Percentiles rank a stretch among this genome's conserved stretches.
These are phyloP conservation scores for Arctocebus calabarensis DNA, from an alignment of 2,797 vertebrate species.

Conservation along the genomic window DNA sequence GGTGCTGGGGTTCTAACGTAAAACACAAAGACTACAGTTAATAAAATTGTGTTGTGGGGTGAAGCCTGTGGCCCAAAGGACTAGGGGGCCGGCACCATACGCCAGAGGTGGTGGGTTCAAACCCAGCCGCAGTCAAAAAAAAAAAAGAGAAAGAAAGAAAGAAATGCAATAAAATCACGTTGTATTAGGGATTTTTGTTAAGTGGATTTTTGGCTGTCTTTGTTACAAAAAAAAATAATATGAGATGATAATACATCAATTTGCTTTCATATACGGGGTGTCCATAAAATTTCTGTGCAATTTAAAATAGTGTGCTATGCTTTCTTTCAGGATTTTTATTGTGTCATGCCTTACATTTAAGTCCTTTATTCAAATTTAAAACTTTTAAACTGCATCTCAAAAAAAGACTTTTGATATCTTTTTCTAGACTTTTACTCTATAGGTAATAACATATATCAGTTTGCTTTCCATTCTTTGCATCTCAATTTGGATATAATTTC, in stretches of 20 bases:
- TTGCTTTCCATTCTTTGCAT: conserved; percentile 6
- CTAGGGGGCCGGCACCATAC: no score
- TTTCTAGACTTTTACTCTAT: not conserved
- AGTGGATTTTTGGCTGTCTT: not conserved
- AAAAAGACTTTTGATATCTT: not conserved
- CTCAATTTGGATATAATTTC: not conserved
- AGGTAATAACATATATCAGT: not conserved
- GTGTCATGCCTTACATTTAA: no score
- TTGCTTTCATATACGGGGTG: no score
- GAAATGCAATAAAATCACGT: not conserved
- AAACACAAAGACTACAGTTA: not conserved
- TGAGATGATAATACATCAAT: no score
- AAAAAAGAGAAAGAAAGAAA: no score
- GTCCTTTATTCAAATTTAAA: not conserved
- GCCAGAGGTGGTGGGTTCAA: no score
- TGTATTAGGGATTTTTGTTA: not conserved
- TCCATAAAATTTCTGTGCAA: no score
- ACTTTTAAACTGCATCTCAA: not conserved
- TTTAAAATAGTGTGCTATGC: no score
- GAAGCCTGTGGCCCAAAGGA: no score
- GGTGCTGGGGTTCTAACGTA: not conserved
- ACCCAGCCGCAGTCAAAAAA: no score
- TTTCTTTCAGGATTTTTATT: no score
- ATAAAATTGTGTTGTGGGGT: no score
- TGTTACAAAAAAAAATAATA: not conserved